Base-by-base conservation (phyloP, 2,113 vertebrate species). In the Cyprinodon tularosa region DNA sequence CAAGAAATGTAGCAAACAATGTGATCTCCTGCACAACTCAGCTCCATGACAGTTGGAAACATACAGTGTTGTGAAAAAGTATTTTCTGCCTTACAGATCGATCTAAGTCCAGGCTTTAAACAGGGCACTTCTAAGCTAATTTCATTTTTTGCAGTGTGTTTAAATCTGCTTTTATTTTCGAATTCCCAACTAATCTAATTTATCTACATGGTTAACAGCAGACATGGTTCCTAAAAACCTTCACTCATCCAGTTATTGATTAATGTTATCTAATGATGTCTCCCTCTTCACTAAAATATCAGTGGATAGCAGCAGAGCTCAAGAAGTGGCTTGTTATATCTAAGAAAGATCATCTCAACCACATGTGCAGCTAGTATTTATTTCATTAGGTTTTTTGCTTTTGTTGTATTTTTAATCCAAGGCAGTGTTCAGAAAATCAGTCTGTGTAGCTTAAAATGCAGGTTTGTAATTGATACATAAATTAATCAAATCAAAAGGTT, bases 331-430 rank as follows among this genome's bases (percentile, higher is more conserved):
- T 64, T 82, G 84, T 90, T 84, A 84, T 84, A 90, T 89, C 9
- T 83, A 88, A 91, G 92, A 92, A 80, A 91, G 90, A 89, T 86
- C 88, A 92, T 91, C 81, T 14, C 61, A 20, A 75, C 71, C 73
- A 88, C 45, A 40, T 80, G 82, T 62, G 82, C 72, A 65, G 89
- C 87, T 84, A 81, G 83, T 77, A 84, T 86, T 83, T 88, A 50
- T 63, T 74, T 86, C 81, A 67, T 76, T 62, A 64, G 83, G 75
- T 83, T 84, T 76, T 73, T 84, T 75, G 62, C 72, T 89, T 82
- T 78, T 71, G 82, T 88, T 74, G 68, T 9, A 13, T 78, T 69
- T 70, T 71, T 61, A 59, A 48, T 20, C 48, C 64, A 68, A 57
- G 69, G 42, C 66, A 70, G n/a, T 85, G 65, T 50, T 74, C 12